phyloP scores from a whole-genome alignment of 2,888 invertebrate species.

The Drosophila melanocephala region DNA sequence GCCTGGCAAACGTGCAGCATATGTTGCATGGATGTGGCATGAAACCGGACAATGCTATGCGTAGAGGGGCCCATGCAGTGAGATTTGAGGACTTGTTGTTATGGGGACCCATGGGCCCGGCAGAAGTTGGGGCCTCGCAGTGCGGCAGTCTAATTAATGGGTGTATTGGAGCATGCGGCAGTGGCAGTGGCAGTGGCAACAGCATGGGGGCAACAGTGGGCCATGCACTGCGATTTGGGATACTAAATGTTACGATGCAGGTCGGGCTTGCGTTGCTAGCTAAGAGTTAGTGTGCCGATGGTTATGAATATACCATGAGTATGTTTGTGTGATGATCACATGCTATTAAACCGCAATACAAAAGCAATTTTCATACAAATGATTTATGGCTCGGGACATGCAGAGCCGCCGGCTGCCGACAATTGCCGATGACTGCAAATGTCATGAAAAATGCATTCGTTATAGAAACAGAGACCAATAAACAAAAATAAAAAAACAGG shows the following conservation, averaged over 20 bases:
- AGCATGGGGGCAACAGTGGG: conserved; percentile 6
- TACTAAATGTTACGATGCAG: conserved; percentile 73
- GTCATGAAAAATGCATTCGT: conserved; percentile 51
- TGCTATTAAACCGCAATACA: conserved; percentile 81
- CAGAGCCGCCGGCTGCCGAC: conserved; percentile 40
- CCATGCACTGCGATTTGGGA: conserved; percentile 58
- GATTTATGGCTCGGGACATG: conserved; percentile 70
- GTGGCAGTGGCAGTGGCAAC: conserved; percentile 8
- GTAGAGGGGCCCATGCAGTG: background rate
- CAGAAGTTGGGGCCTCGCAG: conserved; percentile 52
- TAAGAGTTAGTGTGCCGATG: conserved; percentile 20
- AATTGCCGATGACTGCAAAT: conserved; percentile 55
- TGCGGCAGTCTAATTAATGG: conserved; percentile 78
- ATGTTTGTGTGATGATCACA: conserved; percentile 65
- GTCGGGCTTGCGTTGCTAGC: conserved; percentile 1
- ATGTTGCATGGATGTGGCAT: conserved; percentile 46
- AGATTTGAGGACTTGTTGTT: background rate
- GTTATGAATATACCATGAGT: conserved; percentile 67
- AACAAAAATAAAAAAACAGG: background rate
- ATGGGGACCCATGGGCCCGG: conserved; percentile 9
- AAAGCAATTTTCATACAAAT: conserved; percentile 79
- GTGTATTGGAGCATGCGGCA: conserved; percentile 57
- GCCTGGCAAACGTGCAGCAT: conserved; percentile 63
- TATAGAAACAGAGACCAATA: background rate
- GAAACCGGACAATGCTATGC: conserved; percentile 1